Evolutionary conservation across 2,113 vertebrate species (phyloP), one percentile per base, ranked within the genome.

Genomic region (Rhagologus leucostigma): DNA sequence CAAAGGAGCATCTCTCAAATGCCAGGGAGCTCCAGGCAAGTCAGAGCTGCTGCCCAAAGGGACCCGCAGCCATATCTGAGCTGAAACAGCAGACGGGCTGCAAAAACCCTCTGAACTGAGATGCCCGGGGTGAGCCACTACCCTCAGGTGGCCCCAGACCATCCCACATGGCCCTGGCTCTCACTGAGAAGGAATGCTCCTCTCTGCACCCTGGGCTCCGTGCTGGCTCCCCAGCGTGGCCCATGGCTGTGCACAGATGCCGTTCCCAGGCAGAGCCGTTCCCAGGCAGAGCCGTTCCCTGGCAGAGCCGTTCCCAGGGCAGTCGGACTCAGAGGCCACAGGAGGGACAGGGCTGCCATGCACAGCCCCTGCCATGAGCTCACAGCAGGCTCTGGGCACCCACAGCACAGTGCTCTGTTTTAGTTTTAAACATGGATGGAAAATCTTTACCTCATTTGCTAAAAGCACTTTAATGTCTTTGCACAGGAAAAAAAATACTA

Each of bases 361-460:
- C 50, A 8, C 3, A 0, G 55, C 24, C 78, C 33, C 3, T 21
- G 13, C n/a, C 70, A 12, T 0, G 10, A 39, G 46, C 62, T 70
- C 32, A 42, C 75, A 7, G 42, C 64, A 47, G 78, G 55, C 69
- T 62, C 33, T 46, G 65, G 69, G 75, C 30, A 14, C 3, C 39
- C 79, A 11, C 4, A 1, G 76, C 67, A 64, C 67, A 30, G 9
- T 3, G 41, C 50, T 89, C 39, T 13, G 0, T 0, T 53, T 49
- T 4, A 26, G 46, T 23, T 56, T 29, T 41, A 42, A 46, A 53
- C 27, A 4, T 0, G 14, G 82, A 75, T 39, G 69, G 78, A 67
- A 95, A 90, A 87, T 46, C 82, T 90, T 93, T 47, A 63, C 70
- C 52, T 95, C 82, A 87, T 90, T 90, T 93, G 70, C 93, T 95